Conservation (phyloP, 2,113 vertebrate species). For the Misgurnus mizolepis region DNA sequence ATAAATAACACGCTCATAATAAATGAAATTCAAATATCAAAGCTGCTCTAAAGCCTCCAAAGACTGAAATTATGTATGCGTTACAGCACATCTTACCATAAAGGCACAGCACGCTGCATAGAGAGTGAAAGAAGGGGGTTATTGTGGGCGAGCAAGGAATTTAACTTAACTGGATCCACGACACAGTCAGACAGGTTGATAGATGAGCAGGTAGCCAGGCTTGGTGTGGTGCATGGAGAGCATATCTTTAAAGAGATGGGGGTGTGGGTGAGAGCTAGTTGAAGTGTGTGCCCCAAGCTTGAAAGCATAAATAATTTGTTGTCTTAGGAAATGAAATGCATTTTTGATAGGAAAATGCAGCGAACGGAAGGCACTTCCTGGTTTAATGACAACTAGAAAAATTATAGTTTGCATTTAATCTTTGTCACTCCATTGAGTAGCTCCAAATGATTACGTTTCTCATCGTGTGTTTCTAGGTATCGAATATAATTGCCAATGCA, state of each 20-base stretch:
- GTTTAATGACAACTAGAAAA: not conserved
- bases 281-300: conserved; percentile 36
- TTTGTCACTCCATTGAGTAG: not conserved
- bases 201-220: conserved; percentile 50
- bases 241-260: conserved; percentile 19
- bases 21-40: conserved; percentile 11
- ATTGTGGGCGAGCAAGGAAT: conserved; percentile 37
- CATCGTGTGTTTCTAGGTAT: no score
- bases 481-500: no score
- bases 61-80: not conserved
- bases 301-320: conserved; percentile 37
- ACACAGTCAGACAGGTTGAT: conserved; percentile 51
- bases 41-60: not conserved
- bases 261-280: conserved; percentile 17
- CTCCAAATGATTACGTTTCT: no score
- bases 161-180: conserved; percentile 45
- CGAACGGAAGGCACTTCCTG: not conserved
- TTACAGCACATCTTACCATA: conserved; percentile 7
- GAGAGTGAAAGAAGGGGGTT: conserved; percentile 3
- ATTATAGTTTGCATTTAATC: not conserved
- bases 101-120: not conserved
- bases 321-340: conserved; percentile 20
- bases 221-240: conserved; percentile 33
- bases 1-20: conserved; percentile 12
- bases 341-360: conserved; percentile 14